phyloP scores from a whole-genome alignment of 2,113 vertebrate species.

The Coptodon bakossiorum region DNA sequence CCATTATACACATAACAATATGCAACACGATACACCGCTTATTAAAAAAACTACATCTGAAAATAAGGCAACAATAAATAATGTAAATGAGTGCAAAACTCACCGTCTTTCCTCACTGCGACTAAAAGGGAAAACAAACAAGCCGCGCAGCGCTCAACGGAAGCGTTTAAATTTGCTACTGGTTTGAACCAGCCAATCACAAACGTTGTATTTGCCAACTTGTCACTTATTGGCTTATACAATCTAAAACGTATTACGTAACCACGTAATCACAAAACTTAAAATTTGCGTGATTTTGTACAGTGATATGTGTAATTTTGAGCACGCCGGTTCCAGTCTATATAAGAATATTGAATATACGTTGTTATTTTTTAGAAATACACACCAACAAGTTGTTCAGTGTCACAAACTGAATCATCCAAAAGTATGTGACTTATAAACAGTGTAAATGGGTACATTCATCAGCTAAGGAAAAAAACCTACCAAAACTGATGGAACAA shows the following conservation, averaged over 20 bases:
- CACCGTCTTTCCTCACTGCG: not conserved
- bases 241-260: not conserved
- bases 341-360: not conserved
- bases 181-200: slow-evolving; percentile 61
- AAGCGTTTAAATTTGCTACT: slow-evolving; percentile 20
- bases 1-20: not conserved
- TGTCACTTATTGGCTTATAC: slow-evolving; percentile 15
- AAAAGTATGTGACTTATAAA: not conserved
- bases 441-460: not conserved
- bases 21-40: not conserved
- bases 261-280: not conserved
- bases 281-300: not conserved
- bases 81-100: not conserved
- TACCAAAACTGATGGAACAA: not conserved
- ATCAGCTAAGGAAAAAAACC: not conserved
- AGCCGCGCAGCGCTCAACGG: not conserved
- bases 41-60: not conserved
- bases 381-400: not conserved
- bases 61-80: not conserved
- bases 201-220: not conserved
- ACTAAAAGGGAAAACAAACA: not conserved
- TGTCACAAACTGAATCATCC: not conserved
- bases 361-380: not conserved
- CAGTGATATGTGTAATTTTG: not conserved
- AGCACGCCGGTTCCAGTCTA: not conserved